Percentiles rank a stretch among this genome's conserved stretches.
These are phyloP conservation scores for Proales similis DNA, from an alignment of 1,140 invertebrate species.

Conservation along the genomic window DNA sequence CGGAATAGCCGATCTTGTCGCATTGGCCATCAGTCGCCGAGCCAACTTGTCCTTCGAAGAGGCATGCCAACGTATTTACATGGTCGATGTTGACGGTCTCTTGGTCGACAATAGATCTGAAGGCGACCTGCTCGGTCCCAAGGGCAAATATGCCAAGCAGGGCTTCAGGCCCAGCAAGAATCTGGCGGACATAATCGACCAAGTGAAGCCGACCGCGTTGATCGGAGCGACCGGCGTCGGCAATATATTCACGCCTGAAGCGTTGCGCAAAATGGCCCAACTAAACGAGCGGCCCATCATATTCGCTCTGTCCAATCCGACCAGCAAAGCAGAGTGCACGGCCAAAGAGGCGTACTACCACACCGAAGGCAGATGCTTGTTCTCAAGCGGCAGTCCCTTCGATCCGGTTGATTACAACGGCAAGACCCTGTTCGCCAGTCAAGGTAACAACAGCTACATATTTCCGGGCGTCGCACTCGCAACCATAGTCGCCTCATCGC, in stretches of 20 bases:
- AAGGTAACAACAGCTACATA: constrained; percentile 54
- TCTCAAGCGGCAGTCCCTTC: constrained; percentile 54
- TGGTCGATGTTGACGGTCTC: constrained; percentile 51
- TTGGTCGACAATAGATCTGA: constrained; percentile 48
- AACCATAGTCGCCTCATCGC: constrained; percentile 45
- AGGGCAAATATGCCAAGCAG: constrained; percentile 46
- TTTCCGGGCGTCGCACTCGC: constrained; percentile 52
- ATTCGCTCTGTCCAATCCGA: constrained; percentile 52
- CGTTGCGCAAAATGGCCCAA: constrained; percentile 46
- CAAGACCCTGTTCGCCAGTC: constrained; percentile 45
- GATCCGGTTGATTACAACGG: constrained; percentile 44
- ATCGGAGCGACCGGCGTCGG: constrained; percentile 51
- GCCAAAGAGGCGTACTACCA: constrained; percentile 49
- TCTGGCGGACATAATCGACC: constrained; percentile 44
- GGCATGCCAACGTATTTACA: constrained; percentile 47
- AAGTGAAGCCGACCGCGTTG: constrained; percentile 48
- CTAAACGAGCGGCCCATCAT: constrained; percentile 50
- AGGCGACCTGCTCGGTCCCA: constrained; percentile 47
- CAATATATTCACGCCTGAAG: constrained; percentile 48
- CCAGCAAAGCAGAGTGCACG: constrained; percentile 51
- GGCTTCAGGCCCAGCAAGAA: constrained; percentile 42
- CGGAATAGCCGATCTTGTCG: constrained; percentile 50
- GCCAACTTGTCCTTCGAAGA: constrained; percentile 44
- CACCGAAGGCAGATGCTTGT: constrained; percentile 44
- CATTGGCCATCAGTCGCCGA: constrained; percentile 45